Base-by-base conservation (phyloP, 2,113 vertebrate species). In the Heterotis niloticus region DNA sequence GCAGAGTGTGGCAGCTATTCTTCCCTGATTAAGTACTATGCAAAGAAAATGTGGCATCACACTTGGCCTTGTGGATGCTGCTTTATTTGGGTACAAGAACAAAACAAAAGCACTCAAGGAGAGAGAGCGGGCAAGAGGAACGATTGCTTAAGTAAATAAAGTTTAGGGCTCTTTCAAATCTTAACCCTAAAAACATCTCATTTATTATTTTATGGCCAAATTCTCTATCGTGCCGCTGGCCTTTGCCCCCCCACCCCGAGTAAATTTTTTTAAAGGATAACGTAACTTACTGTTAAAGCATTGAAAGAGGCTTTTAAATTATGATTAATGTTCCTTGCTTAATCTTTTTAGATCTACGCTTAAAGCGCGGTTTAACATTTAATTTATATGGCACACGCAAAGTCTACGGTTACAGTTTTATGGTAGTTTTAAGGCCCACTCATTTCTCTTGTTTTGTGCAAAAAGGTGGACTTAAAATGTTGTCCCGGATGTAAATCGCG, bases 221-320 rank as follows among this genome's bases (percentile, higher is more conserved):
- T 44, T 7, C 7, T 44, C 34, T 44, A 7, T 44, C 34, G 7
- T 7, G 34, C 10, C 11, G 13, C 10, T 62, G 13, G 59, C 59
- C 59, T 20, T 17, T 62, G 59, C 3, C 11, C n/a, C n/a, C n/a
- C n/a, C n/a, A n/a, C n/a, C n/a, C n/a, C n/a, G n/a, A n/a, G n/a
- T n/a, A n/a, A n/a, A n/a, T 62, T 62, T 62, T 17, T 62, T 62
- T 62, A 4, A 44, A 44, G 34, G 34, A 44, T 44, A 44, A 44
- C 34, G 7, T 84, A 85, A 85, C 83, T 85, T 79, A 79, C 56
- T 65, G 82, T 81, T 81, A 62, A 24, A 24, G 24, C 24, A 69
- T 69, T 24, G 24, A 69, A n/a, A 69, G 67, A 26, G 5, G 23
- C 71, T 44, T 44, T 44, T 44, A 44, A 7, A 29, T n/a, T 10